Base-by-base conservation (phyloP, 1,140 invertebrate genomes). In the Orchestia grillus region DNA sequence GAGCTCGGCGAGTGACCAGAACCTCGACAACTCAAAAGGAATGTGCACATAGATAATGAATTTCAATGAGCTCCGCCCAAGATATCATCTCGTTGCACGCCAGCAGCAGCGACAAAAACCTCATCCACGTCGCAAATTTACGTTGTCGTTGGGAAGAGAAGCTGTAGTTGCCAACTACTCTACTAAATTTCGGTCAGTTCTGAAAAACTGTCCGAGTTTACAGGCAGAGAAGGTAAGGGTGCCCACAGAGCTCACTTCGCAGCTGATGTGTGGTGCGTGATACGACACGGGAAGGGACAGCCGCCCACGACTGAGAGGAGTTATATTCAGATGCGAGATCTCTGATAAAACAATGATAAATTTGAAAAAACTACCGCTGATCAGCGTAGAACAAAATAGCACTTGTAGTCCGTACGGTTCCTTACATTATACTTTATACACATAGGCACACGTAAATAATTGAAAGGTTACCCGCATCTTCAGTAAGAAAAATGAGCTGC, bases 51-150 rank as follows among this genome's bases (percentile, higher is more conserved):
- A 90, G 42, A 90, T 90, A 90, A 90, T 36, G 41, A 42, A 90
- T 90, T 44, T 42, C 42, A 90, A 90, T 44, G 88, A 90, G 88
- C 43, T 90, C 41, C 88, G 28, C 3, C 43, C 8, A 4, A 90
- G 88, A 90, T 90, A 28, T 3, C 88, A 90, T 44, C n/a, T 90
- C 43, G n/a, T 90, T 41, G 42, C 88, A 44, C 28, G 88, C 88
- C 28, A 42, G 11, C 41, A 44, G 41, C 4, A 90, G 36, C n/a
- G 43, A 28, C 88, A 90, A 90, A n/a, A 90, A 90, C 88, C 88
- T 42, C 88, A 44, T 90, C 43, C 88, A 42, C 43, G 88, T 90
- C 88, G 88, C 88, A 16, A 90, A 44, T 90, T 90, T 90, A 90
- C 43, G 88, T 90, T 16, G 88, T 42, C 88, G 28, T 44, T 90